These are phyloP conservation scores for Nycteola revayana DNA, from an alignment of 2,888 invertebrate genomes.

Conservation along the genomic window DNA sequence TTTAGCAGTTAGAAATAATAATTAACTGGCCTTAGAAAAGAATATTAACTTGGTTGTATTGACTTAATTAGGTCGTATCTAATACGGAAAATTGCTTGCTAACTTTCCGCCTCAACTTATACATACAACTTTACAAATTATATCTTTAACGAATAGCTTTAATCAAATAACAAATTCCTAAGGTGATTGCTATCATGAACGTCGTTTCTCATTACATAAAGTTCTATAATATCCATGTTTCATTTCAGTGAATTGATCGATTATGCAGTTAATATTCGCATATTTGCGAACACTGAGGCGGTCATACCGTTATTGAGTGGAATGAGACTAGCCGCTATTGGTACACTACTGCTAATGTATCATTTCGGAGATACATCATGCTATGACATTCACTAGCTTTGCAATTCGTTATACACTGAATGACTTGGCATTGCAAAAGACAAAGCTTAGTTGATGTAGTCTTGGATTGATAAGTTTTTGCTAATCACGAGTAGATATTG, in stretches of 20 bases:
- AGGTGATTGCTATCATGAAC: too few relatives aligned
- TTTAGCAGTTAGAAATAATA: slow-evolving; percentile 44
- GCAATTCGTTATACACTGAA: slow-evolving; percentile 30
- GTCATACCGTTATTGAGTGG: slow-evolving; percentile 62
- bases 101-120: too few relatives aligned
- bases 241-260: neutral
- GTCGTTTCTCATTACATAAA: too few relatives aligned
- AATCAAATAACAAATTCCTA: too few relatives aligned
- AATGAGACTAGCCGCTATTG: slow-evolving; percentile 74
- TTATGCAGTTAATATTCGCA: slow-evolving; percentile 23
- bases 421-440: slow-evolving; percentile 19
- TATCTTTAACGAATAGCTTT: too few relatives aligned
- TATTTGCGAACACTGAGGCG: slow-evolving; percentile 52
- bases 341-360: slow-evolving; percentile 46
- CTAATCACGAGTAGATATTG: too few relatives aligned
- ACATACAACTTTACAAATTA: too few relatives aligned
- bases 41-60: slow-evolving; percentile 25
- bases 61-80: too few relatives aligned
- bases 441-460: too few relatives aligned
- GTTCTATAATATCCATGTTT: too few relatives aligned
- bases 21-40: slow-evolving; percentile 32
- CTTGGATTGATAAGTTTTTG: too few relatives aligned
- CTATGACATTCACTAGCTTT: slow-evolving; percentile 28
- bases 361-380: slow-evolving; percentile 41
- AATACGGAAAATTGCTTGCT: too few relatives aligned